Evolutionary conservation across 35 echinoderm and acorn worm genomes (phyloP), one percentile per base, ranked within the genome.

Genomic region (Ophioderma brevispina): DNA sequence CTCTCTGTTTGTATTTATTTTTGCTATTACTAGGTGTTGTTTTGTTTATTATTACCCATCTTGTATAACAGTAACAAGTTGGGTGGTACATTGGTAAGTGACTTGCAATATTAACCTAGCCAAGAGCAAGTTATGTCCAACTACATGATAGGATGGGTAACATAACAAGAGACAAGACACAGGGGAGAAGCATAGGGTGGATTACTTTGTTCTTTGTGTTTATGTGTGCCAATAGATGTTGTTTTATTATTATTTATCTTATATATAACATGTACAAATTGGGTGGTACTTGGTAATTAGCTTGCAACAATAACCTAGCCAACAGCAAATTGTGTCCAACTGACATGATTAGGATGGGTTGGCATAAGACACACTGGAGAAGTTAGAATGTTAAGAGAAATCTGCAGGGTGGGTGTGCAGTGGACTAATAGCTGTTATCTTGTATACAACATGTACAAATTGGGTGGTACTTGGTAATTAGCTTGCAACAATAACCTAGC

Each of bases 61-160:
- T 70, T 70, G 59, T 70, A 70, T 70, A n/a, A n/a, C n/a, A n/a
- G n/a, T n/a, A n/a, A 70, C 59, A 70, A 25, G 59, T 70, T 70
- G 59, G 59, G 59, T 70, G 59, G 59, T 70, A 30, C 59, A 13
- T 70, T 70, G 46, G 10, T 70, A 70, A 46, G 4, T 46, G 41
- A 46, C 17, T 17, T 46, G 41, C 23, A 70, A 70, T 70, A 70
- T 15, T 70, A 70, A 70, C 59, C 23, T 70, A 70, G 59, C 59
- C 59, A 70, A 6, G 1, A 70, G 59, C 17, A 25, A 70, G n/a
- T n/a, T n/a, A n/a, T n/a, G n/a, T n/a, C n/a, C n/a, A n/a, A n/a
- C n/a, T n/a, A n/a, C n/a, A n/a, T n/a, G n/a, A n/a, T n/a, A n/a
- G n/a, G n/a, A n/a, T n/a, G n/a, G n/a, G n/a, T n/a, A n/a, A n/a